Base-by-base conservation (phyloP, 2,113 vertebrate genomes). In the Aythya baeri region DNA sequence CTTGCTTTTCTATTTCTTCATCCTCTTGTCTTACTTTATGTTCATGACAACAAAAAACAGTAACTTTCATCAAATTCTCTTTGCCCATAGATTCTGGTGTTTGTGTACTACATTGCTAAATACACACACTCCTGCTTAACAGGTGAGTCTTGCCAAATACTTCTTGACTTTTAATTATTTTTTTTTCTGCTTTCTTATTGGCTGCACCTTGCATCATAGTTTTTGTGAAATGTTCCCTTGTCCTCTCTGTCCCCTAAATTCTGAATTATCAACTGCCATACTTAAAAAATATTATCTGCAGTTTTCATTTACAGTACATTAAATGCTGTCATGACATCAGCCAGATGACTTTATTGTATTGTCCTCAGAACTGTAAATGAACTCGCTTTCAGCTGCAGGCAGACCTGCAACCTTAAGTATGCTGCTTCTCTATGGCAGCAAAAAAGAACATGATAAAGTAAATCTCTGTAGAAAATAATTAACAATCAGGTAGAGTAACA, bases 231-330 rank as follows among this genome's bases (percentile, higher is more conserved):
- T 41, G 2, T 59, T 90, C 22, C 52, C 17, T 77, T 85, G 77
- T 12, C 34, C 57, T 49, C 1, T 59, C 27, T 49, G 34, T 65
- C 38, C n/a, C 36, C 15, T 78, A 57, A 90, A 88, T 50, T 22
- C 65, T 79, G 34, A 93, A 87, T 93, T 92, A 93, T 82, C 83
- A 79, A 66, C 13, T 22, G 49, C 23, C 68, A 5, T 11, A 61
- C 61, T 82, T 84, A 44, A 79, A 91, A 86, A 86, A 32, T 29
- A 41, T 67, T 78, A 57, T 57, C 44, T 77, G 54, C 36, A 2
- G 54, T 94, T 95, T 93, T 52, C 77, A 43, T 86, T 94, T 93
- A 93, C n/a, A 71, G 50, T n/a, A 31, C 46, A 73, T 79, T 89
- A 82, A 82, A 73, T 70, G 36, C 34, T 76, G 70, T 76, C 59